These are phyloP conservation scores for Mormyrus hasselquistii DNA, from an alignment of 2,797 vertebrate species.

Conservation along the genomic window DNA sequence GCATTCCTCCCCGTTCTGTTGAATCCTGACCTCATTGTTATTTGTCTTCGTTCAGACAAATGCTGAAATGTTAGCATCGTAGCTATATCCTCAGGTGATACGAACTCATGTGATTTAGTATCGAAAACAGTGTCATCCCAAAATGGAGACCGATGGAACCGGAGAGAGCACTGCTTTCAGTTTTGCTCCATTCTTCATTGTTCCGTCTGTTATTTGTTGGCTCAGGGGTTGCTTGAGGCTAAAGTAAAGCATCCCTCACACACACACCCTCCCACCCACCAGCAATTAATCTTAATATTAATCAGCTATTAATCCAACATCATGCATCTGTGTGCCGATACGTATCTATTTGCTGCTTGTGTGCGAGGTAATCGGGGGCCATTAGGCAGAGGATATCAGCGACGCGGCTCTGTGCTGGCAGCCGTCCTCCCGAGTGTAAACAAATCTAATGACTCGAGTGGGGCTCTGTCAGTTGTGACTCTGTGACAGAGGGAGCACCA, in stretches of 20 bases:
- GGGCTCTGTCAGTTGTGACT: neutral
- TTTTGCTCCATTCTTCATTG: neutral
- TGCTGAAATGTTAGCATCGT: neutral
- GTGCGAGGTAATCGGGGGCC: neutral
- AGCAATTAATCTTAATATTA: neutral
- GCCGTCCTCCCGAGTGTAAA: neutral
- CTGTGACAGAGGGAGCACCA: slow-evolving; percentile 3
- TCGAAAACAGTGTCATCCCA: neutral
- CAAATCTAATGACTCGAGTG: neutral
- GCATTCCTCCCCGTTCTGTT: neutral
- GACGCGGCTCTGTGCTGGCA: neutral
- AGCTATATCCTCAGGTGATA: neutral
- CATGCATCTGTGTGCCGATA: neutral
- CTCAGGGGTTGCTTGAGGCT: neutral
- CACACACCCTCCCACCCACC: neutral
- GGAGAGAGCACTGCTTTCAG: neutral
- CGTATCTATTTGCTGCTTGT: neutral
- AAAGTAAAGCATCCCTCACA: neutral
- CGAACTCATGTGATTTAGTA: neutral
- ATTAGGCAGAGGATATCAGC: neutral
- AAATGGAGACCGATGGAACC: neutral
- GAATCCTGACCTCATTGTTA: neutral
- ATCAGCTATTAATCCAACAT: neutral
- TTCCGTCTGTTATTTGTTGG: neutral
- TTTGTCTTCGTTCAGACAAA: neutral